Evolutionary conservation across 1,140 invertebrate species (phyloP).

Genomic region (Meteorus sp.): DNA sequence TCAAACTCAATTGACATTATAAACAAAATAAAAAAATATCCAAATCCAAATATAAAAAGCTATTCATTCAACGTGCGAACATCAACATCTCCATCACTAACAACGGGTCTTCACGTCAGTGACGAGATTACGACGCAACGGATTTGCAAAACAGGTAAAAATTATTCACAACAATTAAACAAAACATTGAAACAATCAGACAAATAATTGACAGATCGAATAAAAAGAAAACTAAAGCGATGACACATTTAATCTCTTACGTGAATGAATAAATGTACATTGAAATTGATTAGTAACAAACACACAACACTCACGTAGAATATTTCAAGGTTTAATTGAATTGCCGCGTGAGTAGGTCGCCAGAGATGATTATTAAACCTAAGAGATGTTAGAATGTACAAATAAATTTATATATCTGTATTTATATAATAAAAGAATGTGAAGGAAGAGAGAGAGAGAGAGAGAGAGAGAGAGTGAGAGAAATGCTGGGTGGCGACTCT

Average conservation of each 20-base stretch:
- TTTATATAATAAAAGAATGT: conserved; percentile 2
- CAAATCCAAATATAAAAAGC: too few species aligned
- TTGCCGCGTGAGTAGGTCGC: not conserved
- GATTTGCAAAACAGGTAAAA: not conserved
- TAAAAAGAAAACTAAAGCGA: too few species aligned
- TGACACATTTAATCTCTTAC: too few species aligned
- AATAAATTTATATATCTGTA: too few species aligned
- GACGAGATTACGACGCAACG: not conserved
- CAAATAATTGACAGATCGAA: not conserved
- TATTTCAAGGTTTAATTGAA: conserved; percentile 15
- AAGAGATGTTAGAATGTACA: too few species aligned
- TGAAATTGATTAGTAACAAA: too few species aligned
- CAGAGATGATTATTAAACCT: too few species aligned
- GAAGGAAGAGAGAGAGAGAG: not conserved
- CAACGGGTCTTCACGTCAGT: not conserved
- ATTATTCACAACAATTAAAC: not conserved
- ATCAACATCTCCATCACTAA: too few species aligned
- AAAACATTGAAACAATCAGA: not conserved
- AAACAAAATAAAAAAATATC: too few species aligned
- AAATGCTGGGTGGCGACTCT: conserved; percentile 27
- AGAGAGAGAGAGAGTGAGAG: not conserved
- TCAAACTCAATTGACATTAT: too few species aligned
- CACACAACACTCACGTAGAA: not conserved
- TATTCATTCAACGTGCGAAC: not conserved
- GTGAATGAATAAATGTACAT: too few species aligned